A percentile compares a stretch with the other conserved stretches of the same genome.
These are phyloP conservation scores for Lysandra bellargus DNA, from an alignment of 2,888 invertebrate species.

Conservation along the genomic window DNA sequence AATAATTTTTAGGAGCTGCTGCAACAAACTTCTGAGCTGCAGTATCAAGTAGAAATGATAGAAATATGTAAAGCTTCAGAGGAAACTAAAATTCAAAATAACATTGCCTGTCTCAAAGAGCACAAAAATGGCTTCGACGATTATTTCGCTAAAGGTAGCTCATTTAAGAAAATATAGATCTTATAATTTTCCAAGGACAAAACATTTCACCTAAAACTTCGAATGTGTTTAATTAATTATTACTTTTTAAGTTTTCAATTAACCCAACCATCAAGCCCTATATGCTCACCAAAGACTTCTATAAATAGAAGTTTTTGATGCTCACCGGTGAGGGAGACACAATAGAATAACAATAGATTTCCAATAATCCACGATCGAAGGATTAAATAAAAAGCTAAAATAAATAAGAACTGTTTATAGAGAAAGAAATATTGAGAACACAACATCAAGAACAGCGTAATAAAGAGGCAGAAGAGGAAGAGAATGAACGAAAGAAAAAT, in stretches of 20 bases:
- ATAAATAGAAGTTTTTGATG: no score
- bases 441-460: constrained; percentile 47
- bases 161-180: no score
- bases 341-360: no score
- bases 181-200: no score
- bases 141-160: constrained; percentile 18
- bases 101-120: constrained; percentile 48
- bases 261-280: no score
- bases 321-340: no score
- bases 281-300: no score
- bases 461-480: constrained; percentile 53
- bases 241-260: not conserved
- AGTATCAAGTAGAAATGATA: constrained; percentile 56
- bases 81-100: constrained; percentile 53
- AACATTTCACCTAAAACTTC: no score
- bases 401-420: constrained; percentile 31
- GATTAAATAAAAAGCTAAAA: not conserved
- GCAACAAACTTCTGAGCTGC: constrained; percentile 51
- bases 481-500: constrained; percentile 50
- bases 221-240: no score
- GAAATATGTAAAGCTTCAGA: constrained; percentile 61
- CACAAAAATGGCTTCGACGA: constrained; percentile 54
- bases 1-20: constrained; percentile 51
- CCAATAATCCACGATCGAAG: no score
- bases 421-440: constrained; percentile 33